Conservation (phyloP, 2,113 vertebrate genomes). For the Oryzias celebensis region DNA sequence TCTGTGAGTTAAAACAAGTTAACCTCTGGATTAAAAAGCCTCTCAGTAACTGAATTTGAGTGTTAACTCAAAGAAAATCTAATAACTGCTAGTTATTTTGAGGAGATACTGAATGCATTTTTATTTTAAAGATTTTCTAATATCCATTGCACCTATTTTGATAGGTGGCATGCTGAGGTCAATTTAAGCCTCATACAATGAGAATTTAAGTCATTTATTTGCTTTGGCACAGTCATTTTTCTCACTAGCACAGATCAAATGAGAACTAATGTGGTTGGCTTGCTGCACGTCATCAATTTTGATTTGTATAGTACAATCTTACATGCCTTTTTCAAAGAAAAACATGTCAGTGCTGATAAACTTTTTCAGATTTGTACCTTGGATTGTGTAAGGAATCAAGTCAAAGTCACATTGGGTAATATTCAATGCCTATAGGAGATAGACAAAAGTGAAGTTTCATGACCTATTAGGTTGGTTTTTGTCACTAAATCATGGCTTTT, state of each 20-base stretch:
- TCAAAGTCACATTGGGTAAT: too few species aligned
- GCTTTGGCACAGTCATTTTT: slow-evolving; percentile 63
- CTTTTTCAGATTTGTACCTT: too few species aligned
- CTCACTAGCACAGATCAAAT: slow-evolving; percentile 62
- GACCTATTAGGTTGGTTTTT: too few species aligned
- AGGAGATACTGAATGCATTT: slow-evolving; percentile 59
- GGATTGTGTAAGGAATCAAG: too few species aligned
- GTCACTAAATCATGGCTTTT: too few species aligned
- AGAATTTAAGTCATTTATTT: slow-evolving; percentile 61
- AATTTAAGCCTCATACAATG: slow-evolving; percentile 56
- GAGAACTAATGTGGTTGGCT: slow-evolving; percentile 52
- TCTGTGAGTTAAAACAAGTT: too few species aligned
- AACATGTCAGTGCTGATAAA: slow-evolving; percentile 4
- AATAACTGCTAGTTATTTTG: neutral
- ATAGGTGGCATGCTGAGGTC: slow-evolving; percentile 62
- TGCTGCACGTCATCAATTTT: slow-evolving; percentile 42
- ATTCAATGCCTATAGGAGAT: too few species aligned
- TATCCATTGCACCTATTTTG: slow-evolving; percentile 46
- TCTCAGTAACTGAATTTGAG: too few species aligned
- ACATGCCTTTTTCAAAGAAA: slow-evolving; percentile 27
- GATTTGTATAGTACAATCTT: slow-evolving; percentile 18
- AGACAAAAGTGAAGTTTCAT: too few species aligned
- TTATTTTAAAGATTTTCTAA: slow-evolving; percentile 71
- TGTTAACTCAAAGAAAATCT: too few species aligned
- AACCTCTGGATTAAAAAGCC: too few species aligned